phyloP scores from a whole-genome alignment of 2,113 vertebrate species.

The Ophiodon elongatus region DNA sequence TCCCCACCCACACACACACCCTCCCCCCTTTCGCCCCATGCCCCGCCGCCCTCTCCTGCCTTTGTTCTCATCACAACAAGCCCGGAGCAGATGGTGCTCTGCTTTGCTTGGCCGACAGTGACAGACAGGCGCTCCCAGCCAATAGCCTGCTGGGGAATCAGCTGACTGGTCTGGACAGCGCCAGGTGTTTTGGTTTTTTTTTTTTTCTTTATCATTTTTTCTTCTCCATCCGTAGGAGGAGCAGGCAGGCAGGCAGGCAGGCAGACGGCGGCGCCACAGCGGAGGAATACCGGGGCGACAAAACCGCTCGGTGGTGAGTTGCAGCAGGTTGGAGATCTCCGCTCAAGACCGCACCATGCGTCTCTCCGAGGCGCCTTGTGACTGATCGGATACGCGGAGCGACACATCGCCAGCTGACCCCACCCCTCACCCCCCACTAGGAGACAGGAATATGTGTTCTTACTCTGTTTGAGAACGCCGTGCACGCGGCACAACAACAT shows the following conservation, averaged over 20 bases:
- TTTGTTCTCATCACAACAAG: conserved; percentile 86
- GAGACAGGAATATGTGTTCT: conserved; percentile 1
- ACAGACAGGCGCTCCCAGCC: conserved; percentile 79
- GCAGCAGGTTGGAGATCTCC: conserved; percentile 69
- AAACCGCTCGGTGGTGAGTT: conserved; percentile 39
- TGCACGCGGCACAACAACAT: conserved; percentile 8
- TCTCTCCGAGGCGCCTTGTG: conserved; percentile 54
- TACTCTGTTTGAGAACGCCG: not conserved
- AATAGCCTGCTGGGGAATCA: conserved; percentile 87
- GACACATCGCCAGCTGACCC: conserved; percentile 31
- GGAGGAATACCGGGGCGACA: conserved; percentile 66
- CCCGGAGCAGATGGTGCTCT: conserved; percentile 86
- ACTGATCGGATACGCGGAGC: conserved; percentile 63
- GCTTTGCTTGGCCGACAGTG: conserved; percentile 78
- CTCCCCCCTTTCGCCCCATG: conserved; percentile 39
- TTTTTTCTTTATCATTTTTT: conserved; percentile 56
- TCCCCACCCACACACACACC: conserved; percentile 31
- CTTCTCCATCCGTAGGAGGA: conserved; percentile 70
- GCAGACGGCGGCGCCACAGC: conserved; percentile 44
- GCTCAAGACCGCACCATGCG: conserved; percentile 68
- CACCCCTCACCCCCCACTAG: not conserved
- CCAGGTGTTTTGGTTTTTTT: conserved; percentile 88
- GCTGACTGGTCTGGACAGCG: conserved; percentile 89
- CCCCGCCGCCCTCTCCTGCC: conserved; percentile 74
- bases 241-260: conserved; percentile 53